A percentile compares a stretch with the other conserved stretches of the same genome.
These are phyloP conservation scores for Melinaea menophilus DNA, from an alignment of 2,888 invertebrate genomes.

Conservation along the genomic window DNA sequence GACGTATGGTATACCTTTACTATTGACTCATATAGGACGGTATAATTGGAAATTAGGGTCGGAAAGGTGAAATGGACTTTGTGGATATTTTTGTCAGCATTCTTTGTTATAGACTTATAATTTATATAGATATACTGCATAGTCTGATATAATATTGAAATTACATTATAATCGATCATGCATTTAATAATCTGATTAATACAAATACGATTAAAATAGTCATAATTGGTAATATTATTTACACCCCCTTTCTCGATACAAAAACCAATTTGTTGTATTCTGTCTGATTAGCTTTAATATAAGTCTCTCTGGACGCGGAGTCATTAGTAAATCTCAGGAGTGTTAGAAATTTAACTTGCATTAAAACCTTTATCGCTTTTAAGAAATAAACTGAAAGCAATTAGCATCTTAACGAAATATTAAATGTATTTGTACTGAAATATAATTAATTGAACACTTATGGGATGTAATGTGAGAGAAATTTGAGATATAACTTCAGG, in stretches of 20 bases:
- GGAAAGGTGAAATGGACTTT: slow-evolving; percentile 5
- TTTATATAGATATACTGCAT: not conserved
- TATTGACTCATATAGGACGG: slow-evolving; percentile 19
- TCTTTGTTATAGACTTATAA: not conserved
- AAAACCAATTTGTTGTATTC: slow-evolving; percentile 13
- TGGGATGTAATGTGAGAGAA: too few species aligned
- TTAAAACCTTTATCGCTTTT: slow-evolving; percentile 14
- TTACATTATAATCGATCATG: too few species aligned
- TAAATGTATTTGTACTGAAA: slow-evolving; percentile 1
- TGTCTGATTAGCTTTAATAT: slow-evolving; percentile 15
- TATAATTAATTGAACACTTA: not conserved
- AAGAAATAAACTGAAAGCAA: not conserved
- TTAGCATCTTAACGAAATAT: not conserved
- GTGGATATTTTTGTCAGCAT: not conserved
- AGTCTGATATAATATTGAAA: too few species aligned
- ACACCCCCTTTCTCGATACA: not conserved
- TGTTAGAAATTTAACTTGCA: slow-evolving; percentile 20
- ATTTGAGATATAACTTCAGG: too few species aligned
- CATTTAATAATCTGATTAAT: too few species aligned
- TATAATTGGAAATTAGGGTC: slow-evolving; percentile 29
- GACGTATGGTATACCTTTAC: slow-evolving; percentile 24
- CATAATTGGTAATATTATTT: too few species aligned
- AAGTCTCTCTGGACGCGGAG: slow-evolving; percentile 14
- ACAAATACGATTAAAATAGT: too few species aligned
- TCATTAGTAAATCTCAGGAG: slow-evolving; percentile 23